Evolutionary conservation across 2,113 vertebrate species (phyloP), one percentile per base, ranked within the genome.

Genomic region (Chaetura pelagica): DNA sequence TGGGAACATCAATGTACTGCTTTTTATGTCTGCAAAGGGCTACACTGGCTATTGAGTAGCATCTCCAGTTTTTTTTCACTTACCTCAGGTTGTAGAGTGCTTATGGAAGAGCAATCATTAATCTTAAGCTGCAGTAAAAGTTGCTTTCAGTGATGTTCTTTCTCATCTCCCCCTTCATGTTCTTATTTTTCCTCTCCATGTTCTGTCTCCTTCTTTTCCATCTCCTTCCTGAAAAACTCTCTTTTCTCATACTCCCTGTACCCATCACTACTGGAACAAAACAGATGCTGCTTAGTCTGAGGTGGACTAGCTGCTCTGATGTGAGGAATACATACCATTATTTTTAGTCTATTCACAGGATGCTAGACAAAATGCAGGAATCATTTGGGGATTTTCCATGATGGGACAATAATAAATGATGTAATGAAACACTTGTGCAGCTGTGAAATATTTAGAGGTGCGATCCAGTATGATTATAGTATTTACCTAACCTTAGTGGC

Each of bases 1-100:
- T 44, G 64, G 94, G 93, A 96, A 87, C 85, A 84, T 84, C 94
- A 97, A 74, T 5, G 42, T 79, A 51, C 44, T 35, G 21, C 84
- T 95, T 92, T 94, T 94, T 95, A 97, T 94, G 81, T 94, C 86
- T 94, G 83, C 78, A 91, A 91, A 93, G 94, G 96, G 87, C 87
- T 96, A 63, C 85, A 5, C 48, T 94, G 87, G 89, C 91, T 97
- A 77, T 74, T 91, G 92, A 97, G 90, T 51, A 94, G 91, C 95
- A 89, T 66, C 86, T 97, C 82, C 59, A 72, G 20, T 74, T 96
- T 97, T 93, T 93, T 93, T 83, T 26, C 58, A 93, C 74, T 96
- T 96, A 89, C 48, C 81, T 94, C 44, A 77, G 90, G 46, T 30
- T 77, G 89, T 46, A 49, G 86, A 91, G 72, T 88, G 89, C 75